A percentile compares a stretch with the other conserved stretches of the same genome.
phyloP scores from a whole-genome alignment of 2,797 vertebrate species.

The Amphiprion clarkii region DNA sequence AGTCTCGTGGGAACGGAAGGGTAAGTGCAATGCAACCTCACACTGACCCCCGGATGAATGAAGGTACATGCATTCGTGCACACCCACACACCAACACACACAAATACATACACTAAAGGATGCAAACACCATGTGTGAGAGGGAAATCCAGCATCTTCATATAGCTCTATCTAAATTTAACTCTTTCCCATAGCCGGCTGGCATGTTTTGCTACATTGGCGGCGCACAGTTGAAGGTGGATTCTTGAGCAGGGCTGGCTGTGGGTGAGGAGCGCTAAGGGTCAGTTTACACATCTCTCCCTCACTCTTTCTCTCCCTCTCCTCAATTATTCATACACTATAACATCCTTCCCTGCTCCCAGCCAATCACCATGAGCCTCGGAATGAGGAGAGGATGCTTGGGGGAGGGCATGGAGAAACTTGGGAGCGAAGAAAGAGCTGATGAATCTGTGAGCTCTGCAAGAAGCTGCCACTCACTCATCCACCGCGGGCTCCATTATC shows the following conservation, averaged over 20 bases:
- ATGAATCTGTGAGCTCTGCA: constrained; percentile 59
- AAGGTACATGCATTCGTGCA: constrained; percentile 47
- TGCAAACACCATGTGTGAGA: constrained; percentile 24
- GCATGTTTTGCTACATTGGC: constrained; percentile 24
- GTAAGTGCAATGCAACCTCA: constrained; percentile 79
- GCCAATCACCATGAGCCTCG: constrained; percentile 64
- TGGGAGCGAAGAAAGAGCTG: constrained; percentile 63
- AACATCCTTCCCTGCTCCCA: constrained; percentile 70
- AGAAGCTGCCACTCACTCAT: constrained; percentile 71
- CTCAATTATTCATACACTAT: constrained; percentile 84
- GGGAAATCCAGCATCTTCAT: constrained; percentile 17
- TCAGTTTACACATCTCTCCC: constrained; percentile 80
- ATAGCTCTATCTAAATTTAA: constrained; percentile 29
- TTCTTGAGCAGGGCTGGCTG: constrained; percentile 49
- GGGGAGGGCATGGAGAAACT: constrained; percentile 67
- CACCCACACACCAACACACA: constrained; percentile 26
- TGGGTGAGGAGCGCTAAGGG: constrained; percentile 60
- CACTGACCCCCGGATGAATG: constrained; percentile 66
- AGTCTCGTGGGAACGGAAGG: constrained; percentile 66
- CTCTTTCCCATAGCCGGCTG: constrained; percentile 16
- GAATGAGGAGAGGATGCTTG: constrained; percentile 60
- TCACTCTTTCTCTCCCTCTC: constrained; percentile 54
- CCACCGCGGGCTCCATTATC: constrained; percentile 73
- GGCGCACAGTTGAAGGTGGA: constrained; percentile 32
- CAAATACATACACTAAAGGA: constrained; percentile 24